Evolutionary conservation across 2,113 vertebrate genomes (phyloP), one percentile per base, ranked within the genome.

Genomic region (Bos indicus): DNA sequence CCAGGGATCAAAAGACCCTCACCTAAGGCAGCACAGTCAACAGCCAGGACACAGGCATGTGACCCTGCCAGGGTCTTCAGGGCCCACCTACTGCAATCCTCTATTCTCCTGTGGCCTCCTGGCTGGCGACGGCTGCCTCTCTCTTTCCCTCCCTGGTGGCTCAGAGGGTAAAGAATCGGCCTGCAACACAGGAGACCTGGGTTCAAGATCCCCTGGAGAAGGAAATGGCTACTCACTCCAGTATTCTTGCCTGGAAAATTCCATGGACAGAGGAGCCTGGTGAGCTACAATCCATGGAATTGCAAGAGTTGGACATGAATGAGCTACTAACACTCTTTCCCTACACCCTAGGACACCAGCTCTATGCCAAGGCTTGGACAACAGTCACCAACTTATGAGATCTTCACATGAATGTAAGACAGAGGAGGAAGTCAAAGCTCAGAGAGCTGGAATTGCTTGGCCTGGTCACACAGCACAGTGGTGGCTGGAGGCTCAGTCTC

Each of bases 291-390:
- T 43, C 40, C 40, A 25, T 40, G 67, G 19, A 40, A 74, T 71
- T 10, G 0, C n/a, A 74, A 40, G 19, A 74, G 21, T 13, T 25
- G 11, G 67, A 74, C 67, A 74, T 1, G 3, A 40, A 40, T 40
- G n/a, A 40, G 67, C 36, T 40, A 25, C n/a, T 71, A 40, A 25
- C n/a, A 40, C 8, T 71, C 30, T 14, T 25, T 59, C 14, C 28
- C 51, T 33, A 46, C 0, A 62, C 15, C 54, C 59, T 16, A 62
- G 25, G 33, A 51, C 16, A 52, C 78, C 81, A 91, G 46, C 71
- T 46, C 14, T 64, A n/a, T 90, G 56, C 36, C 16, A 48, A 71
- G 17, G 2, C 40, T 56, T 78, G n/a, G 23, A 28, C 51, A 51
- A 36, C 56, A 52, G 28, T 81, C 71, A 2, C 52, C 82, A 25